phyloP scores from a whole-genome alignment of 1,140 invertebrate species.

The Alviniconcha marisindica region DNA sequence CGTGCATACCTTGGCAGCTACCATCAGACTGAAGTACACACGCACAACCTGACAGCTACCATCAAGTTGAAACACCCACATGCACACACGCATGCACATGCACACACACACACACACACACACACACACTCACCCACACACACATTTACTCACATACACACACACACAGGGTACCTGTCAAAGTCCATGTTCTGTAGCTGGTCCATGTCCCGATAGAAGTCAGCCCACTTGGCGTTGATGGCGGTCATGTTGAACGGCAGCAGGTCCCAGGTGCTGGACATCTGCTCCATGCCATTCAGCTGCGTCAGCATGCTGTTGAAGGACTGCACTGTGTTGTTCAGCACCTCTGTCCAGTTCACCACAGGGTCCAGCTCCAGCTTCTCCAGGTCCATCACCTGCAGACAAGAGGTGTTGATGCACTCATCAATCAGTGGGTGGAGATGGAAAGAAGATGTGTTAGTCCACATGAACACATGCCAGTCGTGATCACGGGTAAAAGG shows the following conservation, averaged over 20 bases:
- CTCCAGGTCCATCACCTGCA: background rate
- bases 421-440: too few species aligned
- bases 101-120: background rate
- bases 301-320: background rate
- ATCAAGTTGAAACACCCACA: background rate
- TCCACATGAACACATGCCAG: too few species aligned
- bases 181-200: constrained; percentile 34
- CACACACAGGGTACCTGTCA: constrained; percentile 35
- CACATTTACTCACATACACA: background rate
- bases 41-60: background rate
- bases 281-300: background rate
- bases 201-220: constrained; percentile 44
- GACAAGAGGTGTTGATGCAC: too few species aligned
- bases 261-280: constrained; percentile 25
- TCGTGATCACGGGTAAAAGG: too few species aligned
- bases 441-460: too few species aligned
- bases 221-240: constrained; percentile 46
- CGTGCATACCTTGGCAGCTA: background rate
- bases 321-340: constrained; percentile 1
- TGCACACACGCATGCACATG: background rate
- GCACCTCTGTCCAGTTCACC: constrained; percentile 42
- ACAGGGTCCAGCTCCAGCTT: background rate
- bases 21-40: background rate
- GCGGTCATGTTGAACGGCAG: constrained; percentile 48
- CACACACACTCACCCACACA: background rate